These are phyloP conservation scores for Strigamia transsilvanica DNA, from an alignment of 2,888 invertebrate species.

Conservation along the genomic window DNA sequence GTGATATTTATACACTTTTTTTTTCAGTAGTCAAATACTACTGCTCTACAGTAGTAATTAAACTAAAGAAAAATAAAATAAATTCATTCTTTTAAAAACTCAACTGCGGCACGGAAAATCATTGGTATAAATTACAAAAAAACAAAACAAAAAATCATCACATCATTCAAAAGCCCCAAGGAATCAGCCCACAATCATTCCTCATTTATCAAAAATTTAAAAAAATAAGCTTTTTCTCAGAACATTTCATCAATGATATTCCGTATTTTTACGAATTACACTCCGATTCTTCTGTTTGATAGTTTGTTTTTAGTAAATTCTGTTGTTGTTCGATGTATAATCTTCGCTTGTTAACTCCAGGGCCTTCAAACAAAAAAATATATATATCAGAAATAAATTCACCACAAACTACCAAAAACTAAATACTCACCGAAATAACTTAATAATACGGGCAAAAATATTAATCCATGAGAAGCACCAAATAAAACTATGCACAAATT, in stretches of 20 bases:
- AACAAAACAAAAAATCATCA: neutral
- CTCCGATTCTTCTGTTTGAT: conserved; percentile 48
- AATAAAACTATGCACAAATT: conserved; percentile 96
- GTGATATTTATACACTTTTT: neutral
- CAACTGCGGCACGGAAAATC: neutral
- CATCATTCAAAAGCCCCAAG: conserved; percentile 20
- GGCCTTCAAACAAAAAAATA: conserved; percentile 1
- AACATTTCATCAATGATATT: neutral
- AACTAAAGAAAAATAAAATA: neutral
- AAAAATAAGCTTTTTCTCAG: conserved; percentile 7
- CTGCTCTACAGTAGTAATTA: conserved; percentile 23
- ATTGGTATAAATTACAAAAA: conserved; percentile 23
- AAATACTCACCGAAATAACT: conserved; percentile 88
- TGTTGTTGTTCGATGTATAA: conserved; percentile 41
- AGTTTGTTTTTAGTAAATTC: conserved; percentile 29
- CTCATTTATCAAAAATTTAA: conserved; percentile 23
- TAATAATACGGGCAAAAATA: conserved; percentile 96
- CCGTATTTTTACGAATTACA: conserved; percentile 19
- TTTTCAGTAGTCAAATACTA: neutral
- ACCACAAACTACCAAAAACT: neutral
- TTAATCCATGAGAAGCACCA: conserved; percentile 95
- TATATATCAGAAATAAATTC: neutral
- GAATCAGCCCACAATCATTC: neutral
- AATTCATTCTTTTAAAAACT: neutral
- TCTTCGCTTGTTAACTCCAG: conserved; percentile 40